phyloP scores from a whole-genome alignment of 2,888 invertebrate genomes.

The Auanema freiburgensis region DNA sequence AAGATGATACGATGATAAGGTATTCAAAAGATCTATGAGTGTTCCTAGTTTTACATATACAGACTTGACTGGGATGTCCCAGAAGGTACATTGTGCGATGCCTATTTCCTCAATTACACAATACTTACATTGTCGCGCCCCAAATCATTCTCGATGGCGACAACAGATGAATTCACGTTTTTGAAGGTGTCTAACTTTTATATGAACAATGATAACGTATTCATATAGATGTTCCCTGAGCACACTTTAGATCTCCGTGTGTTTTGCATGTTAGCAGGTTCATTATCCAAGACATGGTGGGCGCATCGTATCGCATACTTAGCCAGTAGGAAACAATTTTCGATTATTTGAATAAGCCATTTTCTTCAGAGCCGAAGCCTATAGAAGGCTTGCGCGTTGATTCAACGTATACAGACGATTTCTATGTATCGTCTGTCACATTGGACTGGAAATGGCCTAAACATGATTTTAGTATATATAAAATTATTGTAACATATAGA shows the following conservation, averaged over 20 bases:
- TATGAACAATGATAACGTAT: too few species aligned
- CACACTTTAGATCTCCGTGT: constrained; percentile 56
- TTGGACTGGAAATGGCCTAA: constrained; percentile 48
- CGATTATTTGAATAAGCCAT: neutral
- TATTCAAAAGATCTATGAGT: constrained; percentile 8
- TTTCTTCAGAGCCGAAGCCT: constrained; percentile 46
- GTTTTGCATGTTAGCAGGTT: constrained; percentile 58
- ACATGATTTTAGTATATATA: constrained; percentile 49
- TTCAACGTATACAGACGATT: constrained; percentile 52
- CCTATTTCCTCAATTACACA: constrained; percentile 58
- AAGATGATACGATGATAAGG: constrained; percentile 28
- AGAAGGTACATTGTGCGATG: constrained; percentile 54
- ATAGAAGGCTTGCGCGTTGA: constrained; percentile 46
- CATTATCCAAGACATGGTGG: constrained; percentile 58
- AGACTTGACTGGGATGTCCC: constrained; percentile 56
- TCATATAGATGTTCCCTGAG: constrained; percentile 46
- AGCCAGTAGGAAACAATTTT: constrained; percentile 34
- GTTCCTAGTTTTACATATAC: constrained; percentile 2
- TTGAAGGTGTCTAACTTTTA: too few species aligned
- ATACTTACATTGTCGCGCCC: constrained; percentile 42
- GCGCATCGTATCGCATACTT: constrained; percentile 55
- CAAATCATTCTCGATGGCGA: constrained; percentile 43
- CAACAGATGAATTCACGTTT: constrained; percentile 34
- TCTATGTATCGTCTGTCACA: constrained; percentile 52
- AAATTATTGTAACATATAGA: constrained; percentile 52